Percentiles rank a stretch among this genome's conserved stretches.
Evolutionary conservation across 2,113 vertebrate genomes (phyloP).

Genomic region (Telmatochromis sp.): DNA sequence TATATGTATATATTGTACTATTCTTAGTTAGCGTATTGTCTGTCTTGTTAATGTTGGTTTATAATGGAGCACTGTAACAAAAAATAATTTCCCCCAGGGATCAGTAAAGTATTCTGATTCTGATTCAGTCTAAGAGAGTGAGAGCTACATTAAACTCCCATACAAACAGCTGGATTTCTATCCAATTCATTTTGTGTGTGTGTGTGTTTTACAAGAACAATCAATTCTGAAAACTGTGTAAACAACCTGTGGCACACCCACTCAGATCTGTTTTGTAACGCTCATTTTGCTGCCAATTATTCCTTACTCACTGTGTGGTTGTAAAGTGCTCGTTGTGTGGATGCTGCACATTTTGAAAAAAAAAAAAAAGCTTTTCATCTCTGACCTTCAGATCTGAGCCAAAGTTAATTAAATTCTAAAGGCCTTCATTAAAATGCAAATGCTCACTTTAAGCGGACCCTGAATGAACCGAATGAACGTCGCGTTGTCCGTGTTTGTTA

Average conservation of each 20-base stretch:
- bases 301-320: not conserved
- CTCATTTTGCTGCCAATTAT: not conserved
- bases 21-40: too few relatives aligned
- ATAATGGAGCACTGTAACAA: too few relatives aligned
- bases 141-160: not conserved
- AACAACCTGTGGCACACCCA: not conserved
- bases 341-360: not conserved
- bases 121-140: not conserved
- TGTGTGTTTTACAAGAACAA: not conserved
- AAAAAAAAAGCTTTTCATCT: not conserved
- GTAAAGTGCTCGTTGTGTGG: not conserved
- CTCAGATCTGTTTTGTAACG: not conserved
- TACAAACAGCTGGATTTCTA: not conserved
- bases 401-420: not conserved
- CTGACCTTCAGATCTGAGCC: conserved; percentile 8
- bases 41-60: too few relatives aligned
- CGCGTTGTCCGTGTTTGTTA: not conserved
- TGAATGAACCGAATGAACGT: not conserved
- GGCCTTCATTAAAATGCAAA: not conserved
- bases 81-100: rapidly evolving
- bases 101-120: too few relatives aligned
- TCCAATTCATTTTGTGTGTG: not conserved
- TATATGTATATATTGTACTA: too few relatives aligned
- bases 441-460: not conserved
- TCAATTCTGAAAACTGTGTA: not conserved